Percentiles rank a stretch among this genome's conserved stretches.
These are phyloP conservation scores for Pagrus major DNA, from an alignment of 2,113 vertebrate genomes.

Conservation along the genomic window DNA sequence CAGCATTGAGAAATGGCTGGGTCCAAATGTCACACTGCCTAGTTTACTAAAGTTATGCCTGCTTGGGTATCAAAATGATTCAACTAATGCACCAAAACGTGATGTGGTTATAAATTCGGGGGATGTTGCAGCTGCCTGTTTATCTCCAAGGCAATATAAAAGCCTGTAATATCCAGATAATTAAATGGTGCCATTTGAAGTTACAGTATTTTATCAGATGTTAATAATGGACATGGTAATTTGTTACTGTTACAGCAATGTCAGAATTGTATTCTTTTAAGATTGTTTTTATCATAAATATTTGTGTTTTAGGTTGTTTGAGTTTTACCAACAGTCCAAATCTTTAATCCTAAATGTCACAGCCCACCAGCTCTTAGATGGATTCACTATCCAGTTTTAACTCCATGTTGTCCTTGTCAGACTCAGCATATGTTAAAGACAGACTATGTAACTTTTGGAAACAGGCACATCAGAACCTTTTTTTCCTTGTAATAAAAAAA, in stretches of 20 bases:
- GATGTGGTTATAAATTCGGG: background rate
- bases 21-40: conserved; percentile 42
- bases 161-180: background rate
- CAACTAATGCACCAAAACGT: conserved; percentile 25
- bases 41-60: conserved; percentile 25
- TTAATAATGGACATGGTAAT: background rate
- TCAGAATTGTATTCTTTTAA: background rate
- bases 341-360: background rate
- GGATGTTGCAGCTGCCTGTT: conserved; percentile 4
- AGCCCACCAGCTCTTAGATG: background rate
- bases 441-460: background rate
- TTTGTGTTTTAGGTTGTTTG: no score
- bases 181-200: background rate
- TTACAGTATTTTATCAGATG: background rate
- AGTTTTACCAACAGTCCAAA: no score
- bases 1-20: conserved; percentile 1
- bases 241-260: background rate
- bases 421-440: background rate
- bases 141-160: background rate
- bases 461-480: background rate
- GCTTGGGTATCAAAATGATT: conserved; percentile 39
- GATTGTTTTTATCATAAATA: no score
- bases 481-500: background rate
- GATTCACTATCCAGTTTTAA: background rate
- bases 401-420: background rate